Evolutionary conservation across 2,888 invertebrate genomes (phyloP).

Genomic region (Heliconius sara): DNA sequence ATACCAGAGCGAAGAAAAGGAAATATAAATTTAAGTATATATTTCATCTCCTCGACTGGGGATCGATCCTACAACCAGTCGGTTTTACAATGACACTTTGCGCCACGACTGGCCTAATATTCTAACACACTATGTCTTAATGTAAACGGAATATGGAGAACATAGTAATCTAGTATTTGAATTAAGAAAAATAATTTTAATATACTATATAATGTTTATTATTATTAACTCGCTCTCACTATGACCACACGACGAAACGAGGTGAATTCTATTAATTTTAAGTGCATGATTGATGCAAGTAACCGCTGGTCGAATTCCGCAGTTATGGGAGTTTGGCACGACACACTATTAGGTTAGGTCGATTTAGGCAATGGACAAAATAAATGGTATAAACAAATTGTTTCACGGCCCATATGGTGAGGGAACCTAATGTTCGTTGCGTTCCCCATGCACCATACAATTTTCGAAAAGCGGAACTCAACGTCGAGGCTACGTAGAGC

Average conservation of each 20-base stretch:
- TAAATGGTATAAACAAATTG: background rate
- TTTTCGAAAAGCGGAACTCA: background rate
- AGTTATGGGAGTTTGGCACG: conserved; percentile 58
- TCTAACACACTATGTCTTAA: no score
- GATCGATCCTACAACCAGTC: no score
- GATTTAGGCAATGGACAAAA: background rate
- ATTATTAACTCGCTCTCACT: background rate
- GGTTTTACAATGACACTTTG: no score
- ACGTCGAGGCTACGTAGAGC: no score
- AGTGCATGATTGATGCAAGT: conserved; percentile 54
- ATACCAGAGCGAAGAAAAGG: no score
- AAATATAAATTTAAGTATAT: no score
- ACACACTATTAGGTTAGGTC: conserved; percentile 44
- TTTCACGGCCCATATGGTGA: background rate
- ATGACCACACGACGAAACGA: conserved; percentile 40
- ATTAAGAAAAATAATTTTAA: background rate
- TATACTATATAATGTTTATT: no score
- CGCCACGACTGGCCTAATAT: no score
- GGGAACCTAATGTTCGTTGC: background rate
- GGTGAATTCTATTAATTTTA: conserved; percentile 40
- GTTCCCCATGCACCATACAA: background rate
- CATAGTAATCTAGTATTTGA: no score
- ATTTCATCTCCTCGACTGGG: no score
- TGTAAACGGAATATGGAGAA: no score
- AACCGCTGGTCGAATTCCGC: conserved; percentile 53